Conservation (phyloP, 2,797 vertebrate species). For the Cetoscarus ocellatus region DNA sequence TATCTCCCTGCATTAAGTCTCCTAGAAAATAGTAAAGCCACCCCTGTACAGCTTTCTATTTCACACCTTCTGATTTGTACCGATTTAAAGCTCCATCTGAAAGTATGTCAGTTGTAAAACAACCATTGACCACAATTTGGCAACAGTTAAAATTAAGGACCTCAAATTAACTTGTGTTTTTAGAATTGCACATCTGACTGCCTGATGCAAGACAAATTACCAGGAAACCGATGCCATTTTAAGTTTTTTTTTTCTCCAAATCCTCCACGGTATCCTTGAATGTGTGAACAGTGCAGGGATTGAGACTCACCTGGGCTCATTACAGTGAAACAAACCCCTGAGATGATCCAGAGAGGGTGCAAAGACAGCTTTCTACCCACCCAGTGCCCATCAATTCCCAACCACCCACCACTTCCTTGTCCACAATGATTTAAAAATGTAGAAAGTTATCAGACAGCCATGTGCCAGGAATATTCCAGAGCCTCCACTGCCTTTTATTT, state of each 20-base stretch:
- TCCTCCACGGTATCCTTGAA: not conserved
- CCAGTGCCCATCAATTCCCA: slow-evolving; percentile 12
- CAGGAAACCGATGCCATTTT: not conserved
- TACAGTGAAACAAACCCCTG: slow-evolving; percentile 31
- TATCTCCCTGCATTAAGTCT: too few relatives aligned
- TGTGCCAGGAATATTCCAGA: not conserved
- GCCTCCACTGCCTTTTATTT: not conserved
- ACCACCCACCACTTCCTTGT: slow-evolving; percentile 22
- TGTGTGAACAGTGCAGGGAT: slow-evolving; percentile 2
- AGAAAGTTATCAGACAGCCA: slow-evolving; percentile 6
- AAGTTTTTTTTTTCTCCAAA: slow-evolving; percentile 1
- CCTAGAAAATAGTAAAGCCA: too few relatives aligned
- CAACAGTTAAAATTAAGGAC: not conserved
- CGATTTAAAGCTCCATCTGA: too few relatives aligned
- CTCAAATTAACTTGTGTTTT: too few relatives aligned
- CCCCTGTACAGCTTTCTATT: too few relatives aligned
- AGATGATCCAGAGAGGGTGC: slow-evolving; percentile 36
- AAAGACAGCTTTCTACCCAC: slow-evolving; percentile 23
- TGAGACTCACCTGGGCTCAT: slow-evolving; percentile 23
- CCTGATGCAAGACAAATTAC: not conserved
- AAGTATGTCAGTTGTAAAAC: not conserved
- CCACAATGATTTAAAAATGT: slow-evolving; percentile 21
- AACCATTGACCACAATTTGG: not conserved
- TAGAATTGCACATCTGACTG: not conserved
- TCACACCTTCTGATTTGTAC: too few relatives aligned